Evolutionary conservation across 2,888 invertebrate genomes (phyloP).

Genomic region (Dysmachus trigonus): DNA sequence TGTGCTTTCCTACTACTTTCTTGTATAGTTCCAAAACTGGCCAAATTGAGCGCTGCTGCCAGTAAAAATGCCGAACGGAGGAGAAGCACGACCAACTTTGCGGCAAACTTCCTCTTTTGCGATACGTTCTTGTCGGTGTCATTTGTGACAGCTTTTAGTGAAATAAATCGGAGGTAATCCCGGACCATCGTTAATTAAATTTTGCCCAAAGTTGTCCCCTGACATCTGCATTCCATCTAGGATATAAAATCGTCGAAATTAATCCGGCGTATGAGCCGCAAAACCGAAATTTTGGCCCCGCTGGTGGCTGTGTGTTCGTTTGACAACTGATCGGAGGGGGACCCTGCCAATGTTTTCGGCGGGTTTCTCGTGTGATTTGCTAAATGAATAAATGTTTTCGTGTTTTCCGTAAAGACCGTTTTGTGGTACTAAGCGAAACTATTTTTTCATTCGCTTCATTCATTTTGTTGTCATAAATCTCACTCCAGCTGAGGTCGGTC

Average conservation of each 20-base stretch:
- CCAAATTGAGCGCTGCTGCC: not conserved
- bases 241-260: not conserved
- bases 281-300: not conserved
- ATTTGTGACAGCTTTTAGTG: slow-evolving; percentile 62
- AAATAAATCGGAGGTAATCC: slow-evolving; percentile 65
- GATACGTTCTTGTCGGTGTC: slow-evolving; percentile 64
- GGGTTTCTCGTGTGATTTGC: not conserved
- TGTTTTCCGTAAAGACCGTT: not conserved
- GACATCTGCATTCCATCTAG: not conserved
- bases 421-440: not conserved
- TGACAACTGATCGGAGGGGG: not conserved
- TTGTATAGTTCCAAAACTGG: not conserved
- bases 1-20: not conserved
- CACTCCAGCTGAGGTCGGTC: not conserved
- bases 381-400: not conserved
- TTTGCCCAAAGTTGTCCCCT: not conserved
- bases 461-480: not conserved
- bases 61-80: not conserved
- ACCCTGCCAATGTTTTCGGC: not conserved
- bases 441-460: not conserved
- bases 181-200: not conserved
- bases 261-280: not conserved
- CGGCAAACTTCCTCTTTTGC: slow-evolving; percentile 62
- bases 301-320: not conserved
- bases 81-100: slow-evolving; percentile 43